phyloP scores from a whole-genome alignment of 1,140 invertebrate species.

The Amyelois transitella region DNA sequence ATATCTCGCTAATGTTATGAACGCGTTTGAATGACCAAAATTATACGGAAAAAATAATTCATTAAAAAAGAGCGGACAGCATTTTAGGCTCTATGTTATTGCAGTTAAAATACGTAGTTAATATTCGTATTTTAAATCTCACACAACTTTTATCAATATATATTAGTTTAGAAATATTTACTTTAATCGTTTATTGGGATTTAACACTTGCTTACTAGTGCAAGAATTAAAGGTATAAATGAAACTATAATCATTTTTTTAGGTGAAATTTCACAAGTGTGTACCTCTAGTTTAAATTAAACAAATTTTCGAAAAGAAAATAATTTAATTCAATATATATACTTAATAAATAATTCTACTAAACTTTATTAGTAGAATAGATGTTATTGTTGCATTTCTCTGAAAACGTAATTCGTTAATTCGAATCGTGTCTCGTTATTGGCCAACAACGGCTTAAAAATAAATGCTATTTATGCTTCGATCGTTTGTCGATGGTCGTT shows the following conservation, averaged over 20 bases:
- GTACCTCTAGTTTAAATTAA: no score
- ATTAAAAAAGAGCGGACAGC: no score
- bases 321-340: background rate
- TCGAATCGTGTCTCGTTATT: constrained; percentile 42
- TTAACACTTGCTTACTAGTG: background rate
- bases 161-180: no score
- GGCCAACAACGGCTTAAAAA: constrained; percentile 59
- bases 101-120: no score
- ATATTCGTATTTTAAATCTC: no score
- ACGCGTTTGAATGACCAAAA: background rate
- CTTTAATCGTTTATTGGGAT: no score
- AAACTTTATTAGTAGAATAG: no score
- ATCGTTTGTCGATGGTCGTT: constrained; percentile 45
- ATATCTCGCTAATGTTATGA: background rate
- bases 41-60: background rate
- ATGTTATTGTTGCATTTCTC: constrained; percentile 40
- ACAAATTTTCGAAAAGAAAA: background rate
- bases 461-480: constrained; percentile 70
- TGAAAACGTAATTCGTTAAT: constrained; percentile 58
- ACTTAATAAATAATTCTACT: background rate
- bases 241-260: no score
- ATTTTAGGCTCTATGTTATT: no score
- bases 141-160: no score
- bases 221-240: no score
- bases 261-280: no score